phyloP scores from a whole-genome alignment of 2,797 vertebrate genomes.

The Oceanodroma leucorhoa region DNA sequence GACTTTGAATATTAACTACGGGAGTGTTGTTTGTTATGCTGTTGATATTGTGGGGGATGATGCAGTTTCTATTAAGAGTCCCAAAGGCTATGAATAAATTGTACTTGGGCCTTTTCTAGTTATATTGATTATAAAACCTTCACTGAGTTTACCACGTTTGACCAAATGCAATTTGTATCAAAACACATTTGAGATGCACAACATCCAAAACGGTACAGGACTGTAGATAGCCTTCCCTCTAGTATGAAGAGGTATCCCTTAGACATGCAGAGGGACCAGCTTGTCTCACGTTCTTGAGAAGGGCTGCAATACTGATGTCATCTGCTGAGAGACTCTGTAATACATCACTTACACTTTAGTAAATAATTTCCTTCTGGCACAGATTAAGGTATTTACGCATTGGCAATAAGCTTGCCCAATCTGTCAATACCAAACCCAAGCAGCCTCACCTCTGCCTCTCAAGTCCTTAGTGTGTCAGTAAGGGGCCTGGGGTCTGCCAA shows the following conservation, averaged over 20 bases:
- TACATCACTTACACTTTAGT: not conserved
- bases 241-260: not conserved
- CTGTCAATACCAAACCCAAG: not conserved
- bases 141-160: not conserved
- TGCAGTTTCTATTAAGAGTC: not conserved
- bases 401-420: not conserved
- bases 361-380: not conserved
- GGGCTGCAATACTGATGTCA: not conserved
- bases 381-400: not conserved
- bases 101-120: not conserved
- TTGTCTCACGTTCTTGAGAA: not conserved
- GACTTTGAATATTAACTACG: not conserved
- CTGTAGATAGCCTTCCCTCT: not conserved
- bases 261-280: not conserved
- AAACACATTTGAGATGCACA: not conserved
- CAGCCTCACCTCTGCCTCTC: not conserved
- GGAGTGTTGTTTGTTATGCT: not conserved
- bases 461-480: not conserved
- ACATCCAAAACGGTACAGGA: not conserved
- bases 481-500: not conserved
- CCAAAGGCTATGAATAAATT: slow-evolving; percentile 15
- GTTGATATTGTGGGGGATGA: not conserved
- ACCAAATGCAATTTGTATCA: not conserved
- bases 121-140: not conserved
- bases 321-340: not conserved